Evolutionary conservation across 1,140 invertebrate species (phyloP).

Genomic region (Chymomyza costata): DNA sequence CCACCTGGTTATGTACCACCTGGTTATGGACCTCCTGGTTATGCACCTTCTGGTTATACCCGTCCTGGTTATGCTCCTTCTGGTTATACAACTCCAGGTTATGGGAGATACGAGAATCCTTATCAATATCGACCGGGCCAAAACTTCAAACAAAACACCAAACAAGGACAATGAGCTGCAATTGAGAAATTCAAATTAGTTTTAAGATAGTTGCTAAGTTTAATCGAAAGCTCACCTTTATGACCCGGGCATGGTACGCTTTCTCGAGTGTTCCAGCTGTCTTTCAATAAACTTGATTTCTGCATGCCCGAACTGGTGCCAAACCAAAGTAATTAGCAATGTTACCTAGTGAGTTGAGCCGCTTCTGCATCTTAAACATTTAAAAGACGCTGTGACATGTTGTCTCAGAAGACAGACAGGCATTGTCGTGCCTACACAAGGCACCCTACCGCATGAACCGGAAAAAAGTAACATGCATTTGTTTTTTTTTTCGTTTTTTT

Average conservation of each 20-base stretch:
- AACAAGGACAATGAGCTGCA: too few species aligned
- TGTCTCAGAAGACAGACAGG: constrained; percentile 16
- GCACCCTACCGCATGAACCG: constrained; percentile 45
- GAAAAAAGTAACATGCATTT: constrained; percentile 60
- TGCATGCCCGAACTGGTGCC: constrained; percentile 29
- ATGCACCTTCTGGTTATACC: too few species aligned
- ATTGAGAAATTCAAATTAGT: too few species aligned
- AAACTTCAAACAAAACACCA: too few species aligned
- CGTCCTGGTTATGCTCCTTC: too few species aligned
- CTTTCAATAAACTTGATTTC: constrained; percentile 59
- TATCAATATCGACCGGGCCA: too few species aligned
- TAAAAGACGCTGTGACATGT: background rate
- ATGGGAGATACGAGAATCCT: too few species aligned
- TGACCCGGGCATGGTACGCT: constrained; percentile 4
- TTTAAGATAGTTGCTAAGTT: constrained; percentile 33
- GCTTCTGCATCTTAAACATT: constrained; percentile 47
- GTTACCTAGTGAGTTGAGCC: too few species aligned
- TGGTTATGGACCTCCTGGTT: too few species aligned
- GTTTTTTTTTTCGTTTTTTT: constrained; percentile 11
- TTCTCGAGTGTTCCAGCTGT: constrained; percentile 31
- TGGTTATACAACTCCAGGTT: too few species aligned
- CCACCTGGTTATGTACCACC: too few species aligned
- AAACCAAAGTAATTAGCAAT: constrained; percentile 58
- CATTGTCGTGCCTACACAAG: constrained; percentile 12
- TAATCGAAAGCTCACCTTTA: constrained; percentile 24